These are phyloP conservation scores for Oenanthe oenanthe DNA, from an alignment of 2,113 vertebrate species.

Conservation along the genomic window DNA sequence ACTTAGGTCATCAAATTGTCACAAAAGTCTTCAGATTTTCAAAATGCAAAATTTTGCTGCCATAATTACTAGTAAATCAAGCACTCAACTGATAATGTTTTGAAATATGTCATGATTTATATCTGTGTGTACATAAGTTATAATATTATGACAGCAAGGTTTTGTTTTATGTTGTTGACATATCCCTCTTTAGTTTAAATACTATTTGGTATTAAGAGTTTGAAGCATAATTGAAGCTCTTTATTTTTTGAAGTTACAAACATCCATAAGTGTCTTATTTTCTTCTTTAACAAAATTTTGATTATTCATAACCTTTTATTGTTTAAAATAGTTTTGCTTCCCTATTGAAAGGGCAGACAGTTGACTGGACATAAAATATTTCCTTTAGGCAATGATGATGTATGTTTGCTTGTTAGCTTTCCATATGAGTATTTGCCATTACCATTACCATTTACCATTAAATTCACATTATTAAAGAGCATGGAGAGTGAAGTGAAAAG, in stretches of 20 bases:
- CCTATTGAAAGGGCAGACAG: background rate
- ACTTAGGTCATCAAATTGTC: background rate
- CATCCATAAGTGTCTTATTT: background rate
- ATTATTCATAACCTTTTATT: constrained; percentile 18
- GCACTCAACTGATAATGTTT: background rate
- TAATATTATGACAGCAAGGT: background rate
- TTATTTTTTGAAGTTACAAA: constrained; percentile 52
- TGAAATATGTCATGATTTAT: background rate
- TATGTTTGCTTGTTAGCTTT: background rate
- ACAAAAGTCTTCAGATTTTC: background rate
- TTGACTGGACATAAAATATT: background rate
- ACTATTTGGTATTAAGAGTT: background rate
- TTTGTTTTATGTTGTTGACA: background rate
- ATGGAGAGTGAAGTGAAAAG: background rate
- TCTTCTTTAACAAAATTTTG: constrained; percentile 59
- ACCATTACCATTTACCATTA: background rate
- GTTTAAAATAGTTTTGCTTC: constrained; percentile 12
- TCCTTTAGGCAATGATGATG: background rate
- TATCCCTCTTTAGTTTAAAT: background rate
- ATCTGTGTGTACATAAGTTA: background rate
- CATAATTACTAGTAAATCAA: background rate
- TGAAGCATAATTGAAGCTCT: background rate
- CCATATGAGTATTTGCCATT: background rate
- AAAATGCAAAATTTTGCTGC: background rate
- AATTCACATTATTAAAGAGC: background rate